Percentiles rank a stretch among this genome's conserved stretches.
Evolutionary conservation across 2,797 vertebrate genomes (phyloP).

Genomic region (Poeciliopsis infans): DNA sequence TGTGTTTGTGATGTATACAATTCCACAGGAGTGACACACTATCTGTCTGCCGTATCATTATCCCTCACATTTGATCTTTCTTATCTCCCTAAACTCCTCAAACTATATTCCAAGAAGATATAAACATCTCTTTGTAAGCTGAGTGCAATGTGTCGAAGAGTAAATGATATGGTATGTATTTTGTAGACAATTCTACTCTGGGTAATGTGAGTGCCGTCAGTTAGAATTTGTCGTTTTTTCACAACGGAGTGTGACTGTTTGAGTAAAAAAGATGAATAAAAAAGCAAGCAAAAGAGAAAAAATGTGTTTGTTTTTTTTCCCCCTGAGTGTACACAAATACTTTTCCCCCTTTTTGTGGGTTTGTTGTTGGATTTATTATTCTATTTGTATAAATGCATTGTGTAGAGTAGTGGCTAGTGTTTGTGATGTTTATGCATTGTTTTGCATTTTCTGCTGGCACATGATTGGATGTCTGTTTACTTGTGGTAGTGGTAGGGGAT

Average conservation of each 20-base stretch:
- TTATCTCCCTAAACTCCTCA: slow-evolving; percentile 23
- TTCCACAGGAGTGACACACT: slow-evolving; percentile 38
- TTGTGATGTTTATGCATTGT: slow-evolving; percentile 29
- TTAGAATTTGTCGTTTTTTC: slow-evolving; percentile 29
- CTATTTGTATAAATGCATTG: slow-evolving; percentile 11
- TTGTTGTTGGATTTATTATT: slow-evolving; percentile 14
- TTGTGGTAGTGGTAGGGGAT: slow-evolving; percentile 13
- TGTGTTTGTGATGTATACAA: slow-evolving; percentile 27
- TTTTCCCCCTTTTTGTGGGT: slow-evolving; percentile 11
- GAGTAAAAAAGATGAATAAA: neutral
- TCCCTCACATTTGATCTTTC: slow-evolving; percentile 21
- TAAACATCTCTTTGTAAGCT: slow-evolving; percentile 6
- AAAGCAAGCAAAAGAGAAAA: slow-evolving; percentile 2
- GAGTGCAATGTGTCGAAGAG: slow-evolving; percentile 12
- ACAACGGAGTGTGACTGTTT: slow-evolving; percentile 25
- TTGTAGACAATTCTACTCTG: slow-evolving; percentile 11
- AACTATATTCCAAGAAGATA: slow-evolving; percentile 12
- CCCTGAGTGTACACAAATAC: slow-evolving; percentile 1
- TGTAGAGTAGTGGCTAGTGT: slow-evolving; percentile 40
- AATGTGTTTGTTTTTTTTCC: neutral
- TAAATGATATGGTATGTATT: slow-evolving; percentile 39
- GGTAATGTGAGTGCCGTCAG: slow-evolving; percentile 11
- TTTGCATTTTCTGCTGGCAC: slow-evolving; percentile 29
- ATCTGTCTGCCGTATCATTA: slow-evolving; percentile 28
- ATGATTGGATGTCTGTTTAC: slow-evolving; percentile 17